Evolutionary conservation across 2,888 invertebrate species (phyloP).

Genomic region (Nesidiocoris tenuis): DNA sequence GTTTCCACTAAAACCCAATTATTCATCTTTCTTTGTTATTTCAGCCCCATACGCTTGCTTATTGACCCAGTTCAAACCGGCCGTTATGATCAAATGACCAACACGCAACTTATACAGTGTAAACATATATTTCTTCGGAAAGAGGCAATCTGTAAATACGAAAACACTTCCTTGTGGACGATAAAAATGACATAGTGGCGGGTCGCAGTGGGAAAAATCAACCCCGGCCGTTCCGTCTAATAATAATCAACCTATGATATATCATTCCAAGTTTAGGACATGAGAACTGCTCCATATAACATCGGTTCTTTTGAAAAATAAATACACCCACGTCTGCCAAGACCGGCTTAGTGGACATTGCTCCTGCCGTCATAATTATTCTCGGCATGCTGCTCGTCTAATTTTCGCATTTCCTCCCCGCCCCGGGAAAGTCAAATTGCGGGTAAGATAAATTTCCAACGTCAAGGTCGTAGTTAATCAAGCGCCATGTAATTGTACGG

Average conservation of each 20-base stretch:
- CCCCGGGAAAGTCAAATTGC: conserved; percentile 5
- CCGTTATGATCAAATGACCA: not conserved
- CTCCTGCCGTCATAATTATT: conserved; percentile 32
- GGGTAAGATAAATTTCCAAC: conserved; percentile 2
- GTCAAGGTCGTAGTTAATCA: not conserved
- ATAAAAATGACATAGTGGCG: not conserved
- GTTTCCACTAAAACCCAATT: too few relatives aligned
- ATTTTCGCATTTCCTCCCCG: conserved; percentile 17
- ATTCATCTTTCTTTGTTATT: too few relatives aligned
- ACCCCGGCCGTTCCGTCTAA: conserved; percentile 31
- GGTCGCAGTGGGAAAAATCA: not conserved
- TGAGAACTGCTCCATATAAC: conserved; percentile 40
- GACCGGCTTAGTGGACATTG: conserved; percentile 14
- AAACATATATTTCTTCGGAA: not conserved
- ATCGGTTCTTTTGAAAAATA: conserved; percentile 15
- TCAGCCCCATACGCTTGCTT: too few relatives aligned
- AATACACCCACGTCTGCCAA: conserved; percentile 30
- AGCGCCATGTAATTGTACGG: too few relatives aligned
- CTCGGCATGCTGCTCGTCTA: not conserved
- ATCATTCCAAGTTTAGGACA: conserved; percentile 42
- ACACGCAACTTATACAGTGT: too few relatives aligned
- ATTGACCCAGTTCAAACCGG: too few relatives aligned
- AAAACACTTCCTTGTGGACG: not conserved
- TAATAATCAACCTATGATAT: conserved; percentile 42
- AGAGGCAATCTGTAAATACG: not conserved